Conservation (phyloP, 1,140 invertebrate genomes). For the Diuraphis noxia region DNA sequence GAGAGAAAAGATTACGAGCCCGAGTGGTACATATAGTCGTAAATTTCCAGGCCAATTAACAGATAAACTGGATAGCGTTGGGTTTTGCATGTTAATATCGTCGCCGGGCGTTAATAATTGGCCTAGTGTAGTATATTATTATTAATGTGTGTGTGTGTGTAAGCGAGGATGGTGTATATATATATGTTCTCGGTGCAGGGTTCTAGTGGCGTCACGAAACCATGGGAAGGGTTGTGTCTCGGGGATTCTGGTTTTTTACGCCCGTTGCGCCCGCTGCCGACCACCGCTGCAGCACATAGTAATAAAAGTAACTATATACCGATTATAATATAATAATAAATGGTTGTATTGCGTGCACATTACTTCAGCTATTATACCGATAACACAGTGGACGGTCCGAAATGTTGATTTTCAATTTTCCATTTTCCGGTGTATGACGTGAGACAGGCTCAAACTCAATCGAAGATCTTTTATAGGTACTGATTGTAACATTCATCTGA, state of each 20-base stretch:
- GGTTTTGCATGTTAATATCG: constrained; percentile 52
- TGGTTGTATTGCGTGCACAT: neutral
- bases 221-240: neutral
- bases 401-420: constrained; percentile 8
- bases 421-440: neutral
- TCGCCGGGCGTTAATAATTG: constrained; percentile 51
- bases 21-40: constrained; percentile 6
- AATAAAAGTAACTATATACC: neutral
- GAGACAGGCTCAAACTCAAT: neutral
- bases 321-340: neutral
- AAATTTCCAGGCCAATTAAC: constrained; percentile 52
- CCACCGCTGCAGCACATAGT: neutral
- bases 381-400: neutral
- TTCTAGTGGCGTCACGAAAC: neutral
- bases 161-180: no score
- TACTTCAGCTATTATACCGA: neutral
- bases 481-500: neutral
- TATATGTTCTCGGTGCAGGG: neutral
- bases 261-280: neutral
- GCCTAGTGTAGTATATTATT: neutral
- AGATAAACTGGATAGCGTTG: constrained; percentile 46
- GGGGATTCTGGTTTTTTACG: constrained; percentile 16
- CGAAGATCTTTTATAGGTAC: neutral
- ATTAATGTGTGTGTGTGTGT: neutral
- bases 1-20: constrained; percentile 46